Base-by-base conservation (phyloP, 1,140 invertebrate species). In the Doryteuthis pealeii region DNA sequence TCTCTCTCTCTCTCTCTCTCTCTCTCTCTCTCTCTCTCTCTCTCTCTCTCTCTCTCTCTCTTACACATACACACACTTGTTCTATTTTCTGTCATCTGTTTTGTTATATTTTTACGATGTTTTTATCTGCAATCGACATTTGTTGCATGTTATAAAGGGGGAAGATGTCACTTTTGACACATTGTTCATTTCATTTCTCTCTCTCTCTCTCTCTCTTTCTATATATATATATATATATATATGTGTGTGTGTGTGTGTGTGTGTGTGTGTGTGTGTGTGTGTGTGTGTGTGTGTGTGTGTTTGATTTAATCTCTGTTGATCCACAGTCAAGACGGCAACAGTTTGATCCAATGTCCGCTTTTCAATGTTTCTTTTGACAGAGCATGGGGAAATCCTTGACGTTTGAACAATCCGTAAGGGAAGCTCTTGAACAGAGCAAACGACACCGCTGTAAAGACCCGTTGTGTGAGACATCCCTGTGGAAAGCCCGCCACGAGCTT, bases 401-500 rank as follows among this genome's bases (percentile, higher is more conserved):
- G 35, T 94, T 96, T 82, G 91, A 94, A 58, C 94, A 94, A 8
- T 94, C 94, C 45, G 95, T 96, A 1, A 94, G 90, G 80, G 94
- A 96, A 88, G 94, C 94, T 0, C 78, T 83, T 30, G 92, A 92
- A 73, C 89, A 91, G 33, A 75, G 81, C 14, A 85, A 90, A 73
- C 87, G 90, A 75, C 90, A 91, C 80, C 89, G 91, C 75, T 95
- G 94, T 87, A 91, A 91, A 65, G 93, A 95, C 88, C 92, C 93
- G 0, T 91, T 94, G 31, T 89, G 88, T 77, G 87, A 89, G 77
- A 85, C 84, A 15, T 85, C 86, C 70, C 79, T 95, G 43, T 95
- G 94, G 93, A 95, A 95, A 85, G 93, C 95, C 15, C 92, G 93
- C 79, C 92, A 95, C 84, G 94, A 96, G 84, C 89, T 96, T 78